phyloP scores from a whole-genome alignment of 1,140 invertebrate species.

The Drosophila subpulchrella region DNA sequence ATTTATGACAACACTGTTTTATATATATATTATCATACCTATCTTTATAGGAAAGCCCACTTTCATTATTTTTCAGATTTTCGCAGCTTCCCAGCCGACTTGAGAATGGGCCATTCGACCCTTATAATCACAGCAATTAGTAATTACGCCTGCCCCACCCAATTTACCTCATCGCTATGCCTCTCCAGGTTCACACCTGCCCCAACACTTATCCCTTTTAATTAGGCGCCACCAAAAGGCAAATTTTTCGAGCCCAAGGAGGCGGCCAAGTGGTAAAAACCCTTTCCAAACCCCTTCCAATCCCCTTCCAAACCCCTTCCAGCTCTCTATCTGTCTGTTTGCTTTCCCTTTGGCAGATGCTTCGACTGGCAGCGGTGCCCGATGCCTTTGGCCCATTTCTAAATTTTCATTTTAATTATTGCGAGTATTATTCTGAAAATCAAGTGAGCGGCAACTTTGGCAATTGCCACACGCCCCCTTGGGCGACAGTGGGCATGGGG shows the following conservation, averaged over 20 bases:
- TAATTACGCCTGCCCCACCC: conserved; percentile 55
- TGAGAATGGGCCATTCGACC: conserved; percentile 15
- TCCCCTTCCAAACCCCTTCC: background rate
- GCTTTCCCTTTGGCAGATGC: conserved; percentile 59
- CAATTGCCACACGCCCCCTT: conserved; percentile 23
- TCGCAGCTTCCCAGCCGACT: conserved; percentile 6
- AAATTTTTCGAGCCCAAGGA: conserved; percentile 55
- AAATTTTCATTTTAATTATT: conserved; percentile 83
- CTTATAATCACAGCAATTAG: conserved; percentile 77
- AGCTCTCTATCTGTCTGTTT: conserved; percentile 28
- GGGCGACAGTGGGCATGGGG: background rate
- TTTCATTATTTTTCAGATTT: background rate
- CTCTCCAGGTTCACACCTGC: conserved; percentile 67
- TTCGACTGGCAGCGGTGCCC: conserved; percentile 31
- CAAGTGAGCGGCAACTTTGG: conserved; percentile 72
- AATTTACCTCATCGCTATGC: background rate
- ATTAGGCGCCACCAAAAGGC: conserved; percentile 76
- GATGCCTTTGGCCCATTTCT: conserved; percentile 61
- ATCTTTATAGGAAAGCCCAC: background rate
- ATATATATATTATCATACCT: background rate
- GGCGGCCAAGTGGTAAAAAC: conserved; percentile 47
- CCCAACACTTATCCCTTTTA: conserved; percentile 76
- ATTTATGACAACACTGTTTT: no score
- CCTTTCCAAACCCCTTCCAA: background rate
- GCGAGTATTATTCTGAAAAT: conserved; percentile 76